Evolutionary conservation across 2,113 vertebrate genomes (phyloP), one percentile per base, ranked within the genome.

Genomic region (Cygnus buccinator): DNA sequence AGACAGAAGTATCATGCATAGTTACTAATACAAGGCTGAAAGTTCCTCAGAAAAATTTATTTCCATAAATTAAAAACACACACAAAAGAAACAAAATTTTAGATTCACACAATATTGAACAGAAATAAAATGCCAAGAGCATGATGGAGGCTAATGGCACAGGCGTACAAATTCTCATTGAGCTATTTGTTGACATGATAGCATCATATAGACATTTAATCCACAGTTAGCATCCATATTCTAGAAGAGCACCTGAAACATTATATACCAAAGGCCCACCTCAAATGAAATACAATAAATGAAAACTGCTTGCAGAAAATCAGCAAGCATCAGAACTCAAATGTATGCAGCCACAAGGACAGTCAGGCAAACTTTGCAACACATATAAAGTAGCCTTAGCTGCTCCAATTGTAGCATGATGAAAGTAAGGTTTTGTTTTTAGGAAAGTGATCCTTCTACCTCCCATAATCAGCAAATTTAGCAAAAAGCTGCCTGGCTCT

Each of bases 21-120:
- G 59, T 89, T 92, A 80, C 5, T 39, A 33, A 84, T 12, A 63
- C 11, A 71, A 78, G 29, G 52, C 65, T 57, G 68, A 97, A 97
- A 96, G 17, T 39, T 93, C 97, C 88, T 95, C 93, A 97, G 95
- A 97, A 97, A 97, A 94, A 84, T 98, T 98, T 98, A 98, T 98
- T 98, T 97, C 93, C 97, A 98, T 98, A 98, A 98, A 97, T 98
- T 98, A 98, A 94, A 95, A 84, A 97, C 96, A 98, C 96, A 97
- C 95, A 94, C 88, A 94, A 87, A 96, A 89, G 71, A 94, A 94
- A 91, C 95, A 94, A 90, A 92, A 94, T 96, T 97, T 97, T 83
- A 97, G 94, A 97, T 91, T 97, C 94, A 97, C 95, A 96, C 95
- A 95, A 94, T 97, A 97, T 92, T 79, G 50, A 97, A 97, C 93